phyloP scores from a whole-genome alignment of 1,140 invertebrate genomes.

The Arctopsyche grandis region DNA sequence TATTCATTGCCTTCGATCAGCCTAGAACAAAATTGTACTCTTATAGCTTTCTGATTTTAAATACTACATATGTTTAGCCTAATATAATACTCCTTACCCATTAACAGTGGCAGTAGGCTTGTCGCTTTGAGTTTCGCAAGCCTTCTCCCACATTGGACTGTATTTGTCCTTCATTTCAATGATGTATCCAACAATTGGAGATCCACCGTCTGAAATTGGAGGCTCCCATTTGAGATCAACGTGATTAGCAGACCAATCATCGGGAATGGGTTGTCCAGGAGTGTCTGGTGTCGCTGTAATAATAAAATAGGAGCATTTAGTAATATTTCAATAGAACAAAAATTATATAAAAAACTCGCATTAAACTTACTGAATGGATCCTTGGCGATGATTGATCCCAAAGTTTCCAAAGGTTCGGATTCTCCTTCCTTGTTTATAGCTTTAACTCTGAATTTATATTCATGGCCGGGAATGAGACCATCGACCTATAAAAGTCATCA shows the following conservation, averaged over 20 bases:
- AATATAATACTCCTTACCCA: conserved; percentile 65
- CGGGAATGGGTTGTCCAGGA: conserved; percentile 86
- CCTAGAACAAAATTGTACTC: conserved; percentile 53
- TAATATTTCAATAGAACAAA: conserved; percentile 21
- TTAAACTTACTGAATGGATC: conserved; percentile 90
- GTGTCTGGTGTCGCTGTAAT: conserved; percentile 72
- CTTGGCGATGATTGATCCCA: conserved; percentile 92
- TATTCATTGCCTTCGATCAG: conserved; percentile 97
- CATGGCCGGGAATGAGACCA: conserved; percentile 90
- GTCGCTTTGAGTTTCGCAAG: conserved; percentile 79
- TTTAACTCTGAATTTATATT: conserved; percentile 98
- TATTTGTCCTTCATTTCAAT: conserved; percentile 98
- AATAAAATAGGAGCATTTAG: conserved; percentile 11
- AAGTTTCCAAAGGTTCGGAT: conserved; percentile 95
- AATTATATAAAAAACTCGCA: background rate
- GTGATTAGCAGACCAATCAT: conserved; percentile 92
- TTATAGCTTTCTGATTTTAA: conserved; percentile 15
- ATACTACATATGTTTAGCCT: background rate
- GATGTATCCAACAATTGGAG: conserved; percentile 93
- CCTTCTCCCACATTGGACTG: conserved; percentile 92
- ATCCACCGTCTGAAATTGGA: conserved; percentile 86
- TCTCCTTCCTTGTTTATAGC: conserved; percentile 97
- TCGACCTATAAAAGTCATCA: conserved; percentile 69
- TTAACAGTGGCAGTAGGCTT: conserved; percentile 79
- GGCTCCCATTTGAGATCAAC: conserved; percentile 89